Evolutionary conservation across 1,140 invertebrate species (phyloP).

Genomic region (Cyrtorhinus lividipennis): DNA sequence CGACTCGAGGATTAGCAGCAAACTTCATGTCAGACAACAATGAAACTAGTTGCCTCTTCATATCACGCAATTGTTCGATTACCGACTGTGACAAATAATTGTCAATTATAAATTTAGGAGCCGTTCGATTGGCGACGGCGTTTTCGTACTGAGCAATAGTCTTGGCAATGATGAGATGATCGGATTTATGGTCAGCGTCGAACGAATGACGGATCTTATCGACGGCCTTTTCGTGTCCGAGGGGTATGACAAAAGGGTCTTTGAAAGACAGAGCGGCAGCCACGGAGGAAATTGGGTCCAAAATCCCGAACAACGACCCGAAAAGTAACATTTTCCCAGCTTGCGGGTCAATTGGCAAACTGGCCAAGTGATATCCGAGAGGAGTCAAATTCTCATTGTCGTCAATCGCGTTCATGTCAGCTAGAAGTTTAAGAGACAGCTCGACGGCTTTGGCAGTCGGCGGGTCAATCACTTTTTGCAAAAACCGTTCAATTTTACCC

Average conservation of each 20-base stretch:
- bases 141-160: conserved; percentile 52
- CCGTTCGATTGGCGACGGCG: conserved; percentile 29
- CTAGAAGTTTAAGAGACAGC: conserved; percentile 41
- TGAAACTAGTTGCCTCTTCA: conserved; percentile 68
- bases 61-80: conserved; percentile 49
- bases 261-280: conserved; percentile 77
- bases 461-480: conserved; percentile 55
- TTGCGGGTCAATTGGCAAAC: conserved; percentile 34
- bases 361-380: conserved; percentile 75
- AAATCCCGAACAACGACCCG: conserved; percentile 70
- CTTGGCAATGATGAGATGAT: conserved; percentile 67
- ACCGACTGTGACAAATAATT: conserved; percentile 60
- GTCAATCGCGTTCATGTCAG: conserved; percentile 61
- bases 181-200: conserved; percentile 50
- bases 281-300: conserved; percentile 72
- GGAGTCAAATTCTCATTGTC: conserved; percentile 63
- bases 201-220: conserved; percentile 46
- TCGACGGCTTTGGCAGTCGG: conserved; percentile 46
- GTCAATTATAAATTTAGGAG: conserved; percentile 48
- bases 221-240: conserved; percentile 55
- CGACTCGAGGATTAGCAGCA: conserved; percentile 38
- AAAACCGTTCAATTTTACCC: conserved; percentile 48
- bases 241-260: conserved; percentile 66
- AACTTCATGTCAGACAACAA: conserved; percentile 62
- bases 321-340: conserved; percentile 75